These are phyloP conservation scores for Kradibia gibbosae DNA, from an alignment of 1,140 invertebrate genomes.

Conservation along the genomic window DNA sequence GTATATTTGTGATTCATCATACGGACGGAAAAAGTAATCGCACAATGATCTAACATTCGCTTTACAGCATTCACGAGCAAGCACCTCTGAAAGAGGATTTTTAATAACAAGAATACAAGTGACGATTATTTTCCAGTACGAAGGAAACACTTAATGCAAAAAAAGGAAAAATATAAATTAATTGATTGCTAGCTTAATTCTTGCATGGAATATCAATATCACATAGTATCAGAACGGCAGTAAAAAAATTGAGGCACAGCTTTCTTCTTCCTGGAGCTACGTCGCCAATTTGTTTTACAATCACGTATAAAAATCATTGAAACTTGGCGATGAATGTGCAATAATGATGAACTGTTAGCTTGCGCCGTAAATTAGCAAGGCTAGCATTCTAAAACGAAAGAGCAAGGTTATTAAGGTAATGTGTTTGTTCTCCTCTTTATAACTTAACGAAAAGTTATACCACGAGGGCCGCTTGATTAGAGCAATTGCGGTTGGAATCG, in stretches of 20 bases:
- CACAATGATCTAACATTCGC: neutral
- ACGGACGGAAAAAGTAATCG: neutral
- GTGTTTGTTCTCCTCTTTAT: neutral
- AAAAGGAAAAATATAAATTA: neutral
- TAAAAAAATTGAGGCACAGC: neutral
- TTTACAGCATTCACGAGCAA: too few relatives aligned
- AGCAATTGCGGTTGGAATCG: neutral
- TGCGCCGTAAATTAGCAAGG: constrained; percentile 32
- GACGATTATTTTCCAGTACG: neutral
- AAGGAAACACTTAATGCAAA: neutral
- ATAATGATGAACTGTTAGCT: constrained; percentile 29
- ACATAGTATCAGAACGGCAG: neutral
- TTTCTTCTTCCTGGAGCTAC: too few relatives aligned
- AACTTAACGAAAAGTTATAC: neutral
- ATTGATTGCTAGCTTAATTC: neutral
- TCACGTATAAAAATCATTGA: constrained; percentile 39
- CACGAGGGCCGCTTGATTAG: neutral
- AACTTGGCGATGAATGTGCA: neutral
- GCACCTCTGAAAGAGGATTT: neutral
- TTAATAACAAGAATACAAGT: neutral
- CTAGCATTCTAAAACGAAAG: constrained; percentile 15
- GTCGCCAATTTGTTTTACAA: constrained; percentile 37
- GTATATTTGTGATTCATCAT: neutral
- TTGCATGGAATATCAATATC: neutral
- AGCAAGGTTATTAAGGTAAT: constrained; percentile 29